Evolutionary conservation across 2,888 invertebrate species (phyloP).

Genomic region (Dasypogon diadema): DNA sequence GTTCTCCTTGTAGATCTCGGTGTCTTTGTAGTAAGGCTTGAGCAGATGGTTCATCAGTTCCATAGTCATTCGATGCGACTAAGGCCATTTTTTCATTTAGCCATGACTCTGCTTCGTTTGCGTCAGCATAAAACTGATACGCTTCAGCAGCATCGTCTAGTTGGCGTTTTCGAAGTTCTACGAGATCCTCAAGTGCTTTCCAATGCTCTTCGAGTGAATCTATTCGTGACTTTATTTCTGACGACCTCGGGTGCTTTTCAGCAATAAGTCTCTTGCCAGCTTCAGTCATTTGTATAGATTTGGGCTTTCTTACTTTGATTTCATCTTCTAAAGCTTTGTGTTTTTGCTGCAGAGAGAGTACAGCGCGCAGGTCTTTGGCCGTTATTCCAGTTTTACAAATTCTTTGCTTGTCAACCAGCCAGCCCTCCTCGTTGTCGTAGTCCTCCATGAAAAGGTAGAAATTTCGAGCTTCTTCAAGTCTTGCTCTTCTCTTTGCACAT

Average conservation of each 20-base stretch:
- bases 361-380: constrained; percentile 92
- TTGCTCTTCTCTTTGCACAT: constrained; percentile 77
- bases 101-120: constrained; percentile 98
- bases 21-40: constrained; percentile 90
- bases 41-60: constrained; percentile 91
- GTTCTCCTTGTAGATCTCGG: constrained; percentile 86
- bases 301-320: constrained; percentile 78
- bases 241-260: constrained; percentile 84
- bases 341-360: constrained; percentile 89
- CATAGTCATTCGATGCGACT: constrained; percentile 89
- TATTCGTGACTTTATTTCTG: constrained; percentile 85
- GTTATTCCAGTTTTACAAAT: constrained; percentile 93
- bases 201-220: constrained; percentile 86
- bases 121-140: constrained; percentile 97
- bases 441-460: constrained; percentile 97
- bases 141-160: constrained; percentile 91
- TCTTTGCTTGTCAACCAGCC: constrained; percentile 94
- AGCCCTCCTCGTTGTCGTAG: constrained; percentile 97
- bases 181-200: constrained; percentile 88
- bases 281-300: constrained; percentile 77
- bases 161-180: constrained; percentile 79
- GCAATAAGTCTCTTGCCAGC: constrained; percentile 79
- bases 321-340: constrained; percentile 93
- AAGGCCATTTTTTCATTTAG: constrained; percentile 95
- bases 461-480: constrained; percentile 91